These are phyloP conservation scores for Apotomis capreana DNA, from an alignment of 2,888 invertebrate genomes.

Conservation along the genomic window DNA sequence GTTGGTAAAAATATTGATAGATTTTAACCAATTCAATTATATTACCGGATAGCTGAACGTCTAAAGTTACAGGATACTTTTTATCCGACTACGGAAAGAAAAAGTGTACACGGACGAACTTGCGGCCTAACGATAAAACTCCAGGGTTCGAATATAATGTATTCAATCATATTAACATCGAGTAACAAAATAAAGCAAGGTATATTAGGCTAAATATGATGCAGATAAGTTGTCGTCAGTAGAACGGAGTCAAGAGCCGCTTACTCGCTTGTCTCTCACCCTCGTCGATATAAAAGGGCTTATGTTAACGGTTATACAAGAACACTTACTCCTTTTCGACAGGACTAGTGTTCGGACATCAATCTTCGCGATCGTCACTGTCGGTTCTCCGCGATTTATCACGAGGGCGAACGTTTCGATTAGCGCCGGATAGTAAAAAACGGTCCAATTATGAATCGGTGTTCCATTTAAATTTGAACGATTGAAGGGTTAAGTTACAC, in stretches of 20 bases:
- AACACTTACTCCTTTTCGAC: conserved; percentile 2
- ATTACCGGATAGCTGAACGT: no score
- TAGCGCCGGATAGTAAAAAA: conserved; percentile 72
- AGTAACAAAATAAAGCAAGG: conserved; percentile 9
- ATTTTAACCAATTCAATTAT: no score
- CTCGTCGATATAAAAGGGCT: conserved; percentile 9
- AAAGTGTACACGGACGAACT: no score
- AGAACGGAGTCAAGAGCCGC: conserved; percentile 55
- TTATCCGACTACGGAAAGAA: no score
- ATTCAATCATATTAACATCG: neutral
- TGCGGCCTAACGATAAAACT: no score
- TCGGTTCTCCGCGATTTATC: conserved; percentile 76
- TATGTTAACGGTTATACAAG: conserved; percentile 3
- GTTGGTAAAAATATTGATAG: no score
- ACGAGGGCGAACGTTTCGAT: conserved; percentile 74
- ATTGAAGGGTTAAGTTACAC: conserved; percentile 33
- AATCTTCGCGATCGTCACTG: conserved; percentile 76
- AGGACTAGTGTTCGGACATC: conserved; percentile 55
- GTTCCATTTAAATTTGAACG: conserved; percentile 46
- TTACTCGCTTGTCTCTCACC: conserved; percentile 58
- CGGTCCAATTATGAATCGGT: conserved; percentile 65
- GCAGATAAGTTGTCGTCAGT: conserved; percentile 41
- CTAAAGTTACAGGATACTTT: no score
- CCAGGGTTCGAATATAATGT: no score
- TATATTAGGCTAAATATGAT: conserved; percentile 30